Evolutionary conservation across 2,888 invertebrate genomes (phyloP).

Genomic region (Tetragnatha montana): DNA sequence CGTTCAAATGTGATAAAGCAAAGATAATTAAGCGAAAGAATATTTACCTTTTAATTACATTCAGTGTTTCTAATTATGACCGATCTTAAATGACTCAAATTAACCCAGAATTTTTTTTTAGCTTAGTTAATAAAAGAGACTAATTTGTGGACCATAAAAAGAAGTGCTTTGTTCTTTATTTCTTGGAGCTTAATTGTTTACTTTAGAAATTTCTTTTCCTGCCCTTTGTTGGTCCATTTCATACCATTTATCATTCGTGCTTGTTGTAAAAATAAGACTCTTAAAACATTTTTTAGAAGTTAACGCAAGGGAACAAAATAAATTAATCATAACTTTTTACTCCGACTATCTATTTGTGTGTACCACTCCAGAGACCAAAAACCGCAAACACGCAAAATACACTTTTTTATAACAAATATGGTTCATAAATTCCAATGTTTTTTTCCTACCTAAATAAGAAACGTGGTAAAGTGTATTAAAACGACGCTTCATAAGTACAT

Average conservation of each 20-base stretch:
- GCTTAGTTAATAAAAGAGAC: not conserved
- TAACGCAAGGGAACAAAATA: not conserved
- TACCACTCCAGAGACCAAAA: not conserved
- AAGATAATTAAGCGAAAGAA: not conserved
- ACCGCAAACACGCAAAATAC: not conserved
- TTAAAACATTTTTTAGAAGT: not conserved
- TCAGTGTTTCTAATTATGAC: not conserved
- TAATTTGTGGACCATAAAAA: not conserved
- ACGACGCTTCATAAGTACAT: no score
- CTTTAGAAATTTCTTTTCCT: not conserved
- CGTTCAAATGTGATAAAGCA: not conserved
- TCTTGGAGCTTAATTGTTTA: not conserved
- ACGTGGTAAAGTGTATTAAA: not conserved
- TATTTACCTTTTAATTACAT: constrained; percentile 1
- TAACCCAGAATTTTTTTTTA: not conserved
- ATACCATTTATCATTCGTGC: not conserved
- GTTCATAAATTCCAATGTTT: not conserved
- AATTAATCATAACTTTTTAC: not conserved
- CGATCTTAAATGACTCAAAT: not conserved
- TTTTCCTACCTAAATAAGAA: not conserved
- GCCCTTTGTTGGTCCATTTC: not conserved
- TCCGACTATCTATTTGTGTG: not conserved
- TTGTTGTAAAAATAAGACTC: not conserved
- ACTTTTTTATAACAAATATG: not conserved
- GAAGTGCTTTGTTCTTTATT: not conserved